phyloP scores from a whole-genome alignment of 2,113 vertebrate genomes.

The Bostrychus sinensis region DNA sequence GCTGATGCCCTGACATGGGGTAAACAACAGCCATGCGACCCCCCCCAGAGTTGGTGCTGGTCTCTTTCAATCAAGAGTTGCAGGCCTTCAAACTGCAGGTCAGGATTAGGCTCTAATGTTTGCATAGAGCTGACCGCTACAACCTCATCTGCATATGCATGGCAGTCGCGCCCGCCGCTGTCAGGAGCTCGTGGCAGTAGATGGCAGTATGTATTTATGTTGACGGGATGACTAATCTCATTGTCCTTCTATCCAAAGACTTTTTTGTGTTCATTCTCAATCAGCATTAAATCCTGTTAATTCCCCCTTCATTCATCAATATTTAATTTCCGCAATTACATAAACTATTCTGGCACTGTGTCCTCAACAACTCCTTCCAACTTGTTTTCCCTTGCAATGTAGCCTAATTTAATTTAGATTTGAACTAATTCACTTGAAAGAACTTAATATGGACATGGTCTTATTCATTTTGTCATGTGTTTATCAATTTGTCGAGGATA shows the following conservation, averaged over 20 bases:
- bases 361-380: constrained; percentile 15
- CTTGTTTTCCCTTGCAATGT: background rate
- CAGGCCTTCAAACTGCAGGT: constrained; percentile 37
- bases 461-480: constrained; percentile 3
- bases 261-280: constrained; percentile 42
- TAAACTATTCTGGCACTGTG: constrained; percentile 24
- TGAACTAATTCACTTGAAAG: constrained; percentile 3
- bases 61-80: constrained; percentile 40
- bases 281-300: constrained; percentile 62
- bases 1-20: constrained; percentile 49
- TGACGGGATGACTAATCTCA: constrained; percentile 46
- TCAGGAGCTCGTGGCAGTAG: constrained; percentile 20
- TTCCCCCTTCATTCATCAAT: constrained; percentile 54
- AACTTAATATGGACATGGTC: background rate
- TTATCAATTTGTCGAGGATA: background rate
- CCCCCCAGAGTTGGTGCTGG: constrained; percentile 45
- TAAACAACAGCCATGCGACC: constrained; percentile 62
- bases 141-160: constrained; percentile 63
- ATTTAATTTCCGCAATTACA: constrained; percentile 49
- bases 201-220: constrained; percentile 45
- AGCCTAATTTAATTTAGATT: constrained; percentile 9
- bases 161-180: constrained; percentile 28
- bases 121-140: constrained; percentile 41
- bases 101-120: constrained; percentile 40
- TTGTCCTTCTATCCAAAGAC: constrained; percentile 40